Conservation (phyloP, 2,113 vertebrate species). For the Abramis brama region DNA sequence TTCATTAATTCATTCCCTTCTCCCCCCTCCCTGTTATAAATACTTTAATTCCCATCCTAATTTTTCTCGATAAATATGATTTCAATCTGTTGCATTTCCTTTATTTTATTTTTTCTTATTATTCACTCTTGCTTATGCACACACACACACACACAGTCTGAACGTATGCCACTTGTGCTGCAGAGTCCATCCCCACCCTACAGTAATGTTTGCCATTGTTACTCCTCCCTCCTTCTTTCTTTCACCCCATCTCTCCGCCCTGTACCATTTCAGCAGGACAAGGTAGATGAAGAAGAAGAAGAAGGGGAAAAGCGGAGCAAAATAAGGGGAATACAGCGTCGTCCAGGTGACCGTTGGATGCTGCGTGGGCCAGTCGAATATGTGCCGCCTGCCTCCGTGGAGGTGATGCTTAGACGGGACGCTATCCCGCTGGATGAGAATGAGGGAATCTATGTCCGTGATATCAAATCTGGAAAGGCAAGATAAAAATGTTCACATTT, state of each 20-base stretch:
- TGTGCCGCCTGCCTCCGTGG: slow-evolving; percentile 81
- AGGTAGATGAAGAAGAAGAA: slow-evolving; percentile 49
- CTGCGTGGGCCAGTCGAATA: slow-evolving; percentile 89
- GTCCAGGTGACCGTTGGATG: slow-evolving; percentile 88
- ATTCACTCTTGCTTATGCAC: background rate
- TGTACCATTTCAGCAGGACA: slow-evolving; percentile 61
- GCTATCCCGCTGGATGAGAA: slow-evolving; percentile 88
- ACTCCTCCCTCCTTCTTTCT: slow-evolving; percentile 55
- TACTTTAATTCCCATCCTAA: slow-evolving; percentile 34
- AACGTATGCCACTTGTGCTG: slow-evolving; percentile 23
- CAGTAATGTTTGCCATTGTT: slow-evolving; percentile 40
- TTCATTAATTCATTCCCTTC: slow-evolving; percentile 30
- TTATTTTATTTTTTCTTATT: background rate
- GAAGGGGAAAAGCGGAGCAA: slow-evolving; percentile 57
- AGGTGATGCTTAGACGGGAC: slow-evolving; percentile 78
- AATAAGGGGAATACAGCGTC: slow-evolving; percentile 60
- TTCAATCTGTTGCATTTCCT: background rate
- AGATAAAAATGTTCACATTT: background rate
- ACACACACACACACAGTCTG: slow-evolving; percentile 34
- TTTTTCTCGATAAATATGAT: background rate
- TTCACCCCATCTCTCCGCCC: slow-evolving; percentile 61
- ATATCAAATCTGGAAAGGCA: slow-evolving; percentile 86
- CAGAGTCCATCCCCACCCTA: slow-evolving; percentile 34
- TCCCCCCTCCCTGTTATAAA: slow-evolving; percentile 35
- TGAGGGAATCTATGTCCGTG: slow-evolving; percentile 88